Conservation (phyloP, 2,797 vertebrate species). For the Falco naumanni region DNA sequence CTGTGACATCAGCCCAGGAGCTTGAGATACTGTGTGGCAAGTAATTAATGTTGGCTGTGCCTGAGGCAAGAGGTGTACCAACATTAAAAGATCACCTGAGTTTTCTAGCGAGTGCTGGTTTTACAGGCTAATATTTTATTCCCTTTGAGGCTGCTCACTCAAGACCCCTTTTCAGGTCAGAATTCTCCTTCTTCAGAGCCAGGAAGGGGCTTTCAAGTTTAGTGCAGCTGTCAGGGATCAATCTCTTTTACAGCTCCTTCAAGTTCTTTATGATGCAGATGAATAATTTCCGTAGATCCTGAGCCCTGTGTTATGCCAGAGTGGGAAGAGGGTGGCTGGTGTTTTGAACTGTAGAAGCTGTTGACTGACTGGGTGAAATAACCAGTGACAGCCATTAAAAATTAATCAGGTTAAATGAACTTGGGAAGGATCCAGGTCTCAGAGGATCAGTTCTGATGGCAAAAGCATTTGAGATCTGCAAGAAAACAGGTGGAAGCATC, state of each 20-base stretch:
- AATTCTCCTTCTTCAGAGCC: slow-evolving; percentile 58
- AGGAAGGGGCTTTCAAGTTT: slow-evolving; percentile 60
- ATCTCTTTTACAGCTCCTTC: slow-evolving; percentile 56
- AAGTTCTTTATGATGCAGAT: slow-evolving; percentile 65
- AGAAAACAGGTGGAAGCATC: neutral
- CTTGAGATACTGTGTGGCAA: neutral
- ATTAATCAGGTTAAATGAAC: slow-evolving; percentile 40
- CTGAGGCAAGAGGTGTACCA: slow-evolving; percentile 45
- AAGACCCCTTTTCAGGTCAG: slow-evolving; percentile 56
- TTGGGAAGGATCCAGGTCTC: neutral
- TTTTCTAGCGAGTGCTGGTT: slow-evolving; percentile 42
- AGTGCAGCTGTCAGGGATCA: slow-evolving; percentile 50
- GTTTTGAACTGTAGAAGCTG: slow-evolving; percentile 44
- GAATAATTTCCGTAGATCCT: slow-evolving; percentile 25
- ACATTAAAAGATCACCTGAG: slow-evolving; percentile 65
- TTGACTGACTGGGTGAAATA: slow-evolving; percentile 36
- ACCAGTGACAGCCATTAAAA: slow-evolving; percentile 30
- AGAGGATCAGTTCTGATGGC: neutral
- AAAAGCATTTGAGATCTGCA: neutral
- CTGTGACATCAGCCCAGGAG: neutral
- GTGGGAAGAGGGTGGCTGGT: neutral
- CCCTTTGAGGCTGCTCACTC: slow-evolving; percentile 50
- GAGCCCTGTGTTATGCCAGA: neutral
- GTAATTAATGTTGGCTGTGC: neutral
- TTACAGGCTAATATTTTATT: slow-evolving; percentile 65